These are phyloP conservation scores for Dinocampus coccinellae DNA, from an alignment of 2,888 invertebrate genomes.

Conservation along the genomic window DNA sequence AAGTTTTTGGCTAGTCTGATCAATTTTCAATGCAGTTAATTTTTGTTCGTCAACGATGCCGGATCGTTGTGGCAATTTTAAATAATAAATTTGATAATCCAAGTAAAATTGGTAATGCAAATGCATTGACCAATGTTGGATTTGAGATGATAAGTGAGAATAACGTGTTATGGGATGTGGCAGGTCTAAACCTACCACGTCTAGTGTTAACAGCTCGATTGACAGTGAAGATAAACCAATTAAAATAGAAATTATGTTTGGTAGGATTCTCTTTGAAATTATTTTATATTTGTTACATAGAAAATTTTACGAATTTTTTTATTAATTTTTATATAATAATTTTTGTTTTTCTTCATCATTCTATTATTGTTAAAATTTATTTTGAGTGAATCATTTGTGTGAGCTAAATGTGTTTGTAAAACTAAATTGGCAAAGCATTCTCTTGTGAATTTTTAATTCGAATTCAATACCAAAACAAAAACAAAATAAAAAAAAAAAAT, in stretches of 20 bases:
- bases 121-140: background rate
- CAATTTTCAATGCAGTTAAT: slow-evolving; percentile 36
- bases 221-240: slow-evolving; percentile 50
- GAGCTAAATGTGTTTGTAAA: background rate
- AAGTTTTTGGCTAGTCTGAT: slow-evolving; percentile 49
- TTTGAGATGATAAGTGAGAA: background rate
- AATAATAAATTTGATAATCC: slow-evolving; percentile 7
- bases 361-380: background rate
- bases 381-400: slow-evolving; percentile 22
- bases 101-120: background rate
- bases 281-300: background rate
- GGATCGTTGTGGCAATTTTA: background rate
- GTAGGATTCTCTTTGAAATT: slow-evolving; percentile 46
- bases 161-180: slow-evolving; percentile 62
- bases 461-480: slow-evolving; percentile 11
- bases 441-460: slow-evolving; percentile 15
- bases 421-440: slow-evolving; percentile 5
- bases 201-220: slow-evolving; percentile 38
- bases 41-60: slow-evolving; percentile 33
- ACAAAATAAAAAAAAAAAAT: slow-evolving; percentile 18
- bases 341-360: background rate
- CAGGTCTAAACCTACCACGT: slow-evolving; percentile 51
- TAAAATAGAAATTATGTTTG: slow-evolving; percentile 57
- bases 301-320: background rate
- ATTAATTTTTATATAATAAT: background rate